A percentile compares a stretch with the other conserved stretches of the same genome.
These are phyloP conservation scores for Falco novaeseelandiae DNA, from an alignment of 2,797 vertebrate genomes.

Conservation along the genomic window DNA sequence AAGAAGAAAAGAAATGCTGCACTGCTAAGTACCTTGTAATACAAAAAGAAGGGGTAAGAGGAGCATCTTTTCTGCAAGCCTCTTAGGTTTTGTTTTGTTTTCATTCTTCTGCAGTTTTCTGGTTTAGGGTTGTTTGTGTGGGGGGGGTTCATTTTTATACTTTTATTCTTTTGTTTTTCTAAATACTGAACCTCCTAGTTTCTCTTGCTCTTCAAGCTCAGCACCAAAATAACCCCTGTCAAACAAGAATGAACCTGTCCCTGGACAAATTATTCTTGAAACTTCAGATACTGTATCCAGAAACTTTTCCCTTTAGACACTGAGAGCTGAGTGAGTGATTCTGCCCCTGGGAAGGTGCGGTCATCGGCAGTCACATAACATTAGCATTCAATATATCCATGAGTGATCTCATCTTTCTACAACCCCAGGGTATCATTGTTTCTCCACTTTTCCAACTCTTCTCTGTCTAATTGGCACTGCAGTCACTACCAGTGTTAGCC, in stretches of 20 bases:
- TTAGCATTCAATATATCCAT: conserved; percentile 22
- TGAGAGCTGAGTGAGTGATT: conserved; percentile 2
- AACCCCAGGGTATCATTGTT: conserved; percentile 22
- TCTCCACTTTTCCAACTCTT: neutral
- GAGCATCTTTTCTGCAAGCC: neutral
- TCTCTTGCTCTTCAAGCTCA: neutral
- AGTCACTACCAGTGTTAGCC: neutral
- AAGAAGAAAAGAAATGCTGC: neutral
- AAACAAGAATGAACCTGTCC: conserved; percentile 3
- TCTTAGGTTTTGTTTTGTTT: neutral
- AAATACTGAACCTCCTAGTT: neutral
- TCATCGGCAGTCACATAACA: conserved; percentile 29
- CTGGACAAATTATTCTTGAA: conserved; percentile 25
- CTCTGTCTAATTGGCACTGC: conserved; percentile 4
- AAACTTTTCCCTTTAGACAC: neutral
- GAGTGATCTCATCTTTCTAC: conserved; percentile 30
- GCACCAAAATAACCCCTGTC: too few species aligned
- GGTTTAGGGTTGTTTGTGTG: neutral
- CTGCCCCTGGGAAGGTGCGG: conserved; percentile 46
- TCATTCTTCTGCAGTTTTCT: neutral
- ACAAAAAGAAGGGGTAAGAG: neutral
- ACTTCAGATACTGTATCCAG: conserved; percentile 2
- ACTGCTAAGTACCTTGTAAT: neutral
- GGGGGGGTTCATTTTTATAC: neutral
- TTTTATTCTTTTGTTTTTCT: neutral